Conservation (phyloP, 2,113 vertebrate genomes). For the Cyanoramphus novaezelandiae region DNA sequence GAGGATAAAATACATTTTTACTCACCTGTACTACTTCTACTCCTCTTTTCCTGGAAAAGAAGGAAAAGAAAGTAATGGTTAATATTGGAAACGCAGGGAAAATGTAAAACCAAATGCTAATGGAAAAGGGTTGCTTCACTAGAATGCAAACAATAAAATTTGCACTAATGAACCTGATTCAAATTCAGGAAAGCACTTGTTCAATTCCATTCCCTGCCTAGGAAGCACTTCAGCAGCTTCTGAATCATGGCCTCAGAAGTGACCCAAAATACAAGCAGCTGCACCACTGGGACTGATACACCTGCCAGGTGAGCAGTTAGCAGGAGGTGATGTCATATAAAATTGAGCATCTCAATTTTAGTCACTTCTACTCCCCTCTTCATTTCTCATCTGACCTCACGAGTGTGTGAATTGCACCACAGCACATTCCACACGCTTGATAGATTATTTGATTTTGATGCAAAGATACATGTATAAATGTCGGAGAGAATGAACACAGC, state of each 20-base stretch:
- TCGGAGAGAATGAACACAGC: not conserved
- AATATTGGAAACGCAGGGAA: not conserved
- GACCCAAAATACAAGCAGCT: not conserved
- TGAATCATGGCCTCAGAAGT: not conserved
- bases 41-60: conserved; percentile 89
- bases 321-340: not conserved
- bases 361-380: not conserved
- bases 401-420: not conserved
- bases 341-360: not conserved
- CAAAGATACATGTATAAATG: not conserved
- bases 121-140: not conserved
- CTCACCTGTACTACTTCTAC: conserved; percentile 97
- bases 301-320: not conserved
- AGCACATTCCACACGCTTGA: not conserved
- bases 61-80: not conserved
- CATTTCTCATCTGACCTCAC: not conserved
- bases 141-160: not conserved
- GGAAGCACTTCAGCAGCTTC: not conserved
- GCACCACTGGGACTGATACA: not conserved
- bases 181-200: conserved; percentile 11
- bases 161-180: not conserved
- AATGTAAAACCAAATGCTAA: not conserved
- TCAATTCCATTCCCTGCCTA: not conserved
- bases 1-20: not conserved
- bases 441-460: not conserved